Percentiles rank a stretch among this genome's conserved stretches.
Evolutionary conservation across 2,797 vertebrate species (phyloP).

Genomic region (Melanogrammus aeglefinus): DNA sequence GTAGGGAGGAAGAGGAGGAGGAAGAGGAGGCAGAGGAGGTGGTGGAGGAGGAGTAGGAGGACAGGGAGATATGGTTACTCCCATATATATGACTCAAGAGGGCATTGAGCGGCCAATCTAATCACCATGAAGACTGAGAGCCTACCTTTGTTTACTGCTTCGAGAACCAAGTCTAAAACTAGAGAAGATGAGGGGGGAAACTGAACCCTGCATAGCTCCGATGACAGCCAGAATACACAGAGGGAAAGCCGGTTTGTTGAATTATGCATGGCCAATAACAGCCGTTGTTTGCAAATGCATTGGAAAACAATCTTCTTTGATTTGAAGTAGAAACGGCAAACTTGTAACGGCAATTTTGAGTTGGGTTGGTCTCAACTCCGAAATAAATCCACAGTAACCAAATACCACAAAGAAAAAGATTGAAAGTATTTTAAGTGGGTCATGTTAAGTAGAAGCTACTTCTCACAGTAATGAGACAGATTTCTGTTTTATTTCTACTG

Average conservation of each 20-base stretch:
- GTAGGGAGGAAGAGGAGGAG: background rate
- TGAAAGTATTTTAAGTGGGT: constrained; percentile 26
- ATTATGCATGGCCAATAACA: no score
- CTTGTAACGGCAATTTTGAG: background rate
- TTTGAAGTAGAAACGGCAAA: no score
- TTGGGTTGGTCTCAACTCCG: background rate
- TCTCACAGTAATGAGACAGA: background rate
- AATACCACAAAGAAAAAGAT: background rate
- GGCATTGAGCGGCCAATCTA: background rate
- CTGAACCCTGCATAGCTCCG: background rate
- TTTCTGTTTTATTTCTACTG: background rate
- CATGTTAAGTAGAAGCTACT: background rate
- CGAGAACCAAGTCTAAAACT: background rate
- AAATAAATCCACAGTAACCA: background rate
- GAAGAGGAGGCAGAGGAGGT: no score
- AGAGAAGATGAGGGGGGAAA: no score
- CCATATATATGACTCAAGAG: no score
- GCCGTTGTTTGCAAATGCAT: no score
- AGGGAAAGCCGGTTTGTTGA: no score
- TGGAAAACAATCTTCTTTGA: no score
- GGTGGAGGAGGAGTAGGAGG: no score
- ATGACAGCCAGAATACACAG: background rate
- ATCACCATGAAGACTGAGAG: background rate
- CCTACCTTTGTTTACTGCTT: background rate
- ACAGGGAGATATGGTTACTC: no score